Base-by-base conservation (phyloP, 2,888 invertebrate species). In the Netelia virgata region DNA sequence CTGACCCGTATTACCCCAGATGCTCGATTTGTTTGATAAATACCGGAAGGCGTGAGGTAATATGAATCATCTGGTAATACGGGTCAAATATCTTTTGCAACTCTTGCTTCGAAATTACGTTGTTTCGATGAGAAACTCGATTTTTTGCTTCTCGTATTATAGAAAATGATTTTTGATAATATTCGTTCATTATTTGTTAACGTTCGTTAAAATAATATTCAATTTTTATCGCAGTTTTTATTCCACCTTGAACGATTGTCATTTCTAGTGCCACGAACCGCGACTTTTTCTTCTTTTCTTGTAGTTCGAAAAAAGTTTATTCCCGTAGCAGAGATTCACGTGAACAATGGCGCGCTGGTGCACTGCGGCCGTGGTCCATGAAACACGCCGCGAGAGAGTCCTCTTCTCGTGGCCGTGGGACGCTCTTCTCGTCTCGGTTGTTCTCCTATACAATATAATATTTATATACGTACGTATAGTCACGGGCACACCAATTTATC, bases 261-360 rank as follows among this genome's bases (percentile, higher is more conserved):
- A 57, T 74, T 47, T 5, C 11, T 20, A 74, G 28, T 47, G 75
- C 57, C 28, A 11, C 55, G 16, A 43, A 50, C 70, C 28, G 68
- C 63, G 41, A 20, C 18, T 50, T 43, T 28, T 57, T 47, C 9
- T 16, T 14, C 6, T 36, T 28, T 23, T 53, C n/a, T 16, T 57
- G 63, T 66, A 70, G 57, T 73, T 23, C 68, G 77, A 81, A 72
- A 74, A 81, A 77, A 86, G 82, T 84, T 85, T 79, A 86, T 74
- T 82, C 85, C 79, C 69, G 77, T 41, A 72, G 64, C 59, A 14
- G 75, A 77, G 70, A 55, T 87, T 83, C 84, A 73, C 73, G 77
- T 83, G 75, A 57, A 88, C 86, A 88, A 88, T 88, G 79, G 83
- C 73, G 82, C 80, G 83, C 72, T 86, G 86, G 66, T 78, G 81